These are phyloP conservation scores for Cyrtonyx montezumae DNA, from an alignment of 2,113 vertebrate species.

Conservation along the genomic window DNA sequence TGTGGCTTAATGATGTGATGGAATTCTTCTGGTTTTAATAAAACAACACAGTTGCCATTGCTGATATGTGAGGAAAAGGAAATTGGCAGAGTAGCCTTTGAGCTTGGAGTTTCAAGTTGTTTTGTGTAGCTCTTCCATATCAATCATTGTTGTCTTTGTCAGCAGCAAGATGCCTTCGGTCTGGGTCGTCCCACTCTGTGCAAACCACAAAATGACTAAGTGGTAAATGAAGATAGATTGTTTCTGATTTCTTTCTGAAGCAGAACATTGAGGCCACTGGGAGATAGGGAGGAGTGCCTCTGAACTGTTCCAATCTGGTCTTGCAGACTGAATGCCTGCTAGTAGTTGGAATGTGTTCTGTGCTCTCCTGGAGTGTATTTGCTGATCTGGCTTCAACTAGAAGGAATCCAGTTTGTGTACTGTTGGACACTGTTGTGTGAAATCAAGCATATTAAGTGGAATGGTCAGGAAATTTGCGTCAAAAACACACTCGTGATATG, in stretches of 20 bases:
- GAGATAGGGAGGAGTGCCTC: background rate
- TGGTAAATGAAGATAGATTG: background rate
- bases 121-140: background rate
- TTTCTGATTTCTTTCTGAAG: background rate
- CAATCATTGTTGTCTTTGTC: background rate
- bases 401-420: background rate
- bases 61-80: background rate
- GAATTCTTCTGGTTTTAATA: background rate
- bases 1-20: background rate
- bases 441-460: background rate
- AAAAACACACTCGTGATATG: background rate
- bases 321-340: background rate
- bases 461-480: background rate
- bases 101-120: background rate
- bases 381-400: background rate
- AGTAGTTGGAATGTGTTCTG: background rate
- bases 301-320: background rate
- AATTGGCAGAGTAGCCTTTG: background rate
- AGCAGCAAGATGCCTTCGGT: background rate
- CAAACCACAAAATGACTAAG: slow-evolving; percentile 12
- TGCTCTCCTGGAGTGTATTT: background rate
- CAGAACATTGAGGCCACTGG: background rate
- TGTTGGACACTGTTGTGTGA: background rate
- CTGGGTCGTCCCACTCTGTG: background rate
- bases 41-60: background rate